A percentile compares a stretch with the other conserved stretches of the same genome.
These are phyloP conservation scores for Heliconius congener DNA, from an alignment of 1,140 invertebrate genomes.

Conservation along the genomic window DNA sequence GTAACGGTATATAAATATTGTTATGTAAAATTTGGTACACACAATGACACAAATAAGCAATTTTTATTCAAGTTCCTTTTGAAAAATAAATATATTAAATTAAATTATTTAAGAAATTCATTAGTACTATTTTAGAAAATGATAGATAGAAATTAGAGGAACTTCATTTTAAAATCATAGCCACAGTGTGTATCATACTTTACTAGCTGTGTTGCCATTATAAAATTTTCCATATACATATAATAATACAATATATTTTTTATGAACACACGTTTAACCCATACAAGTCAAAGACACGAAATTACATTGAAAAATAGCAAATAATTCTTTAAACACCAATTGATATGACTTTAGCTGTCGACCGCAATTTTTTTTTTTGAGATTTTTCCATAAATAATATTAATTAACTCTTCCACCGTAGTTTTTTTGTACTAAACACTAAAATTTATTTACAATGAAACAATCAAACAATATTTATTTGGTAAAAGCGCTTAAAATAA, in stretches of 20 bases:
- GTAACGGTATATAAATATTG: constrained; percentile 31
- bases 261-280: constrained; percentile 37
- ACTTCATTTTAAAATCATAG: background rate
- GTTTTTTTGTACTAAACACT: constrained; percentile 75
- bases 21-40: constrained; percentile 11
- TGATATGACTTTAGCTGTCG: constrained; percentile 42
- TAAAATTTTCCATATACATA: constrained; percentile 30
- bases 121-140: background rate
- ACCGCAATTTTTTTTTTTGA: constrained; percentile 37
- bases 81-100: constrained; percentile 20
- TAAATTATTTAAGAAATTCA: background rate
- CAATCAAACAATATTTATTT: constrained; percentile 63
- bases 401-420: constrained; percentile 66
- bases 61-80: background rate
- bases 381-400: constrained; percentile 57
- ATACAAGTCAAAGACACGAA: constrained; percentile 37
- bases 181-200: background rate
- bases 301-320: constrained; percentile 35
- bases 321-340: constrained; percentile 36
- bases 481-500: constrained; percentile 72
- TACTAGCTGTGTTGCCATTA: constrained; percentile 31
- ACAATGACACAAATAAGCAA: background rate
- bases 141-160: background rate
- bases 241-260: constrained; percentile 29
- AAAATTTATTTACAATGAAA: constrained; percentile 68